Percentiles rank a stretch among this genome's conserved stretches.
These are phyloP conservation scores for Talpa occidentalis DNA, from an alignment of 2,113 vertebrate species.

Conservation along the genomic window DNA sequence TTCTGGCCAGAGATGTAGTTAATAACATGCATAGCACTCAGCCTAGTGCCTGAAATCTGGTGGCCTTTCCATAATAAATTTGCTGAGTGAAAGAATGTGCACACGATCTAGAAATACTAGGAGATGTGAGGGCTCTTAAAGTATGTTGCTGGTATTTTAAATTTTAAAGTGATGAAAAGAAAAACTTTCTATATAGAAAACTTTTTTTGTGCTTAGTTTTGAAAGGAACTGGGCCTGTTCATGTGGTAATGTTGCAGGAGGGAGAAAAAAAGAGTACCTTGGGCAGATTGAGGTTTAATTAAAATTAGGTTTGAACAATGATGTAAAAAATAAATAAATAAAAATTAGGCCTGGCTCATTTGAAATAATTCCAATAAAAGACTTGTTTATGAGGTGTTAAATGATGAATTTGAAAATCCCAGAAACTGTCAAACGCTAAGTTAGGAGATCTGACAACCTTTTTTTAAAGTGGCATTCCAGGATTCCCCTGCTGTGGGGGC, in stretches of 20 bases:
- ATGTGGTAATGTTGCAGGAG: neutral
- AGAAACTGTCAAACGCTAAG: conserved; percentile 81
- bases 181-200: neutral
- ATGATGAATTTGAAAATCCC: conserved; percentile 81
- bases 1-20: neutral
- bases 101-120: neutral
- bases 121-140: neutral
- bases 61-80: neutral
- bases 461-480: conserved; percentile 52
- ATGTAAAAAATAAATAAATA: no score
- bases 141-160: neutral
- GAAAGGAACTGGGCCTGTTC: conserved; percentile 20
- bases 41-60: neutral
- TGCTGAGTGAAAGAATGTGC: neutral
- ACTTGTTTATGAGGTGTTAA: conserved; percentile 86
- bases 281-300: conserved; percentile 74
- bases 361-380: conserved; percentile 83
- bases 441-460: conserved; percentile 74
- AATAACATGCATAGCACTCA: neutral
- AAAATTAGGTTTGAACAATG: conserved; percentile 78
- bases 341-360: conserved; percentile 78
- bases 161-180: conserved; percentile 15
- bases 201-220: neutral
- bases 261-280: conserved; percentile 59
- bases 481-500: conserved; percentile 75